These are phyloP conservation scores for Yponomeuta sedellus DNA, from an alignment of 2,888 invertebrate genomes.

Conservation along the genomic window DNA sequence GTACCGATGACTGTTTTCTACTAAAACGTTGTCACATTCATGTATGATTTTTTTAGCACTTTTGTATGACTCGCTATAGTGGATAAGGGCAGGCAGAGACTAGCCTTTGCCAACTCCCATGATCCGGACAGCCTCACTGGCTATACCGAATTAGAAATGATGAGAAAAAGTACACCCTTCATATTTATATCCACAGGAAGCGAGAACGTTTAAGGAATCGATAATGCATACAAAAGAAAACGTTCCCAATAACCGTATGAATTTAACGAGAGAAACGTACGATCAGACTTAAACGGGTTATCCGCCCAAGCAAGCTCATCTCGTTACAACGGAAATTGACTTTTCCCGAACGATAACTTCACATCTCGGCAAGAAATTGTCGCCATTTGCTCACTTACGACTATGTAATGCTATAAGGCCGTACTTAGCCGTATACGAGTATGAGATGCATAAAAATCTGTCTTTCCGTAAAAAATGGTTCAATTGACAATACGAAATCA, in stretches of 20 bases:
- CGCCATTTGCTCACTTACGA: conserved; percentile 11
- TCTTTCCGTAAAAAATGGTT: no score
- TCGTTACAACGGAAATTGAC: conserved; percentile 43
- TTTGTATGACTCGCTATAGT: no score
- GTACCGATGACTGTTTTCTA: no score
- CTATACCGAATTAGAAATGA: no score
- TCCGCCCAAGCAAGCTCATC: conserved; percentile 35
- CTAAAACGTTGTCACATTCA: no score
- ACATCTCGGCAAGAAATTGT: conserved; percentile 5
- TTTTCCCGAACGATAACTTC: conserved; percentile 28
- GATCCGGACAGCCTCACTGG: no score
- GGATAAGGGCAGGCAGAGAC: no score
- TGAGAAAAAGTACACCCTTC: no score
- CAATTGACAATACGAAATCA: no score
- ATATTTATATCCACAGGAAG: no score
- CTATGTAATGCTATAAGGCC: background rate
- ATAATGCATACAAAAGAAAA: background rate
- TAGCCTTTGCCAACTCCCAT: no score
- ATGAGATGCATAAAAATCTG: background rate
- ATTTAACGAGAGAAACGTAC: background rate
- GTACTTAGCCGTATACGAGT: background rate
- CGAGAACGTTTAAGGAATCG: background rate
- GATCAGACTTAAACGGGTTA: conserved; percentile 6
- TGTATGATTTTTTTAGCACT: no score
- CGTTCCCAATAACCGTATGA: background rate